Evolutionary conservation across 2,797 vertebrate species (phyloP).

Genomic region (Mus spretus): DNA sequence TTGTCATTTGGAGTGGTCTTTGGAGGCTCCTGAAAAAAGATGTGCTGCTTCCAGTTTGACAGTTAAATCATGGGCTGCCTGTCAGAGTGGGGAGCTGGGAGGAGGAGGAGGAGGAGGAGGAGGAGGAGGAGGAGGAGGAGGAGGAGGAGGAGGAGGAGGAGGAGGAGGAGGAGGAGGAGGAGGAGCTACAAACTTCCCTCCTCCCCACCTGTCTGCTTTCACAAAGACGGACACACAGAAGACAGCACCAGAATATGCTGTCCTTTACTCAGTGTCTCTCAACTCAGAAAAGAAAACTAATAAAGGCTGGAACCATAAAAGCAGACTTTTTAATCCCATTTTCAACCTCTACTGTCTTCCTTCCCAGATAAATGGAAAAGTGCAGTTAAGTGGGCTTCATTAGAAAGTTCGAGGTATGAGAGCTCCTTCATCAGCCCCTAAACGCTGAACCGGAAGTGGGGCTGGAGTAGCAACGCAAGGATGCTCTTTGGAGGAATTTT

Average conservation of each 20-base stretch:
- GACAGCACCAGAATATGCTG: slow-evolving; percentile 22
- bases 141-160: too few species aligned
- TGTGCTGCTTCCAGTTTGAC: slow-evolving; percentile 79
- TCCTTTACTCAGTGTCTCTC: neutral
- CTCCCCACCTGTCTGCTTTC: neutral
- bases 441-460: neutral
- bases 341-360: neutral
- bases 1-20: slow-evolving; percentile 86
- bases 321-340: neutral
- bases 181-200: neutral
- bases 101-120: neutral
- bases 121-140: too few species aligned
- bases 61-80: slow-evolving; percentile 84
- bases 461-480: slow-evolving; percentile 2
- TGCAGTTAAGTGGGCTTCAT: neutral
- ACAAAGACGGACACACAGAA: slow-evolving; percentile 30
- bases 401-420: neutral
- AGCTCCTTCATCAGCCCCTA: neutral
- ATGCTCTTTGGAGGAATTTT: neutral
- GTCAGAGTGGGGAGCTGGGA: slow-evolving; percentile 69
- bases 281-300: slow-evolving; percentile 38
- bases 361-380: neutral
- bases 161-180: too few species aligned
- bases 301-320: neutral
- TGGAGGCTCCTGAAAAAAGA: slow-evolving; percentile 83